A percentile compares a stretch with the other conserved stretches of the same genome.
These are phyloP conservation scores for Typhlomys cinereus DNA, from an alignment of 2,113 vertebrate genomes.

Conservation along the genomic window DNA sequence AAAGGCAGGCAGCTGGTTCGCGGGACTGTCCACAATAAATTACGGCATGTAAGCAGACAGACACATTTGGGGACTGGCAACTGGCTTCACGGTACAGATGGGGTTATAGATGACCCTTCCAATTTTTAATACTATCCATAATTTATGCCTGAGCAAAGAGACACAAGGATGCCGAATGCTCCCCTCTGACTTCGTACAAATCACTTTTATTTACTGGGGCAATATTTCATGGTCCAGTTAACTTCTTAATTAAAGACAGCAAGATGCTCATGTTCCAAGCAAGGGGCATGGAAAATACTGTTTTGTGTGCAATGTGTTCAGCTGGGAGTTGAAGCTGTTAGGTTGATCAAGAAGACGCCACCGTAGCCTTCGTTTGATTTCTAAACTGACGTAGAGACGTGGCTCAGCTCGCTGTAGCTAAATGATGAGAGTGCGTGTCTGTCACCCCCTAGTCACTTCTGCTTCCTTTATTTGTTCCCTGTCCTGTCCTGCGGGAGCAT, in stretches of 20 bases:
- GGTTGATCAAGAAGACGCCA: slow-evolving; percentile 61
- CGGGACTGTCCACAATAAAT: slow-evolving; percentile 78
- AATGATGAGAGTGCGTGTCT: not conserved
- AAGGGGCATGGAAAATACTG: slow-evolving; percentile 83
- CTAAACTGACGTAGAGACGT: slow-evolving; percentile 59
- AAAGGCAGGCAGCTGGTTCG: slow-evolving; percentile 82
- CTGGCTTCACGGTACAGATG: slow-evolving; percentile 81
- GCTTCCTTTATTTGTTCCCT: too few species aligned
- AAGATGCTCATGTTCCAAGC: slow-evolving; percentile 85
- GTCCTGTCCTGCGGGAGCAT: not conserved
- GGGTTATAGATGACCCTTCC: slow-evolving; percentile 84
- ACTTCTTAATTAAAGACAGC: slow-evolving; percentile 93
- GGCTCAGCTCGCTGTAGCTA: not conserved
- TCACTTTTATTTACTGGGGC: slow-evolving; percentile 87
- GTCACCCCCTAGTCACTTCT: not conserved
- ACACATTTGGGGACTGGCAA: slow-evolving; percentile 78
- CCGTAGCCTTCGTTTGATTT: slow-evolving; percentile 41
- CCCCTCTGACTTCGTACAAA: slow-evolving; percentile 84
- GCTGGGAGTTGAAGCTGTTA: slow-evolving; percentile 75
- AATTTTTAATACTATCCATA: slow-evolving; percentile 84
- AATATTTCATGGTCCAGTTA: slow-evolving; percentile 91
- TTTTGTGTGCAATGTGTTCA: slow-evolving; percentile 82
- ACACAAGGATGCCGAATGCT: slow-evolving; percentile 83
- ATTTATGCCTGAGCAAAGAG: slow-evolving; percentile 83
- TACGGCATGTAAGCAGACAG: slow-evolving; percentile 81